These are phyloP conservation scores for Pangasius mekongensis DNA, from an alignment of 2,797 vertebrate genomes.

Conservation along the genomic window DNA sequence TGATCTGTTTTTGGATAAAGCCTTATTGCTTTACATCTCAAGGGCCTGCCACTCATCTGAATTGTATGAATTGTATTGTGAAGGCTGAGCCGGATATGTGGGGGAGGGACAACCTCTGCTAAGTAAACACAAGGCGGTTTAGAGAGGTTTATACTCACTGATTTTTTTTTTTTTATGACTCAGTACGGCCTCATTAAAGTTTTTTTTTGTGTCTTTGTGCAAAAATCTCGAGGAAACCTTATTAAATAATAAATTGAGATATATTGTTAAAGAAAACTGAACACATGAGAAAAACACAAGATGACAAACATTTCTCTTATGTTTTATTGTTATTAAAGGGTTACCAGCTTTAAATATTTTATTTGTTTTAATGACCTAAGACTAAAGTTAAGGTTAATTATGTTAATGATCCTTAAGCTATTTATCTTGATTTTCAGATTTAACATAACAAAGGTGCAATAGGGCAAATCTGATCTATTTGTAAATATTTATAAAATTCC, in stretches of 20 bases:
- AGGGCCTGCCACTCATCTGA: conserved; percentile 17
- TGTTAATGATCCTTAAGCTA: background rate
- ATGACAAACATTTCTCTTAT: background rate
- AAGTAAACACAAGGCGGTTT: conserved; percentile 19
- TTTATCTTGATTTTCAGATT: background rate
- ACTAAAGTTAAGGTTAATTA: background rate
- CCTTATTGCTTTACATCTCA: conserved; percentile 15
- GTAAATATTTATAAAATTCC: background rate
- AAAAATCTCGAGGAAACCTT: background rate
- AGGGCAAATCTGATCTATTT: background rate
- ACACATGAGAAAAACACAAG: background rate
- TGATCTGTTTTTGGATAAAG: background rate
- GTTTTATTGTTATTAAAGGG: background rate
- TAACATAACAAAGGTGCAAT: background rate
- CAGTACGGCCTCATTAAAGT: background rate
- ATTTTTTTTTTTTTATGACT: background rate
- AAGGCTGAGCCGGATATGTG: conserved; percentile 10
- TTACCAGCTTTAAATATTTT: background rate
- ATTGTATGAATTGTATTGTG: conserved; percentile 18
- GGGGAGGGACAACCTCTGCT: conserved; percentile 20
- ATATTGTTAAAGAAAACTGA: background rate
- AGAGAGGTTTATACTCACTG: background rate
- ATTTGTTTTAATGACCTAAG: background rate
- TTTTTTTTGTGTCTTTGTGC: conserved; percentile 1
- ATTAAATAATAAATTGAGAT: too few relatives aligned